Evolutionary conservation across 2,797 vertebrate species (phyloP).

Genomic region (Enteromius treurensis): DNA sequence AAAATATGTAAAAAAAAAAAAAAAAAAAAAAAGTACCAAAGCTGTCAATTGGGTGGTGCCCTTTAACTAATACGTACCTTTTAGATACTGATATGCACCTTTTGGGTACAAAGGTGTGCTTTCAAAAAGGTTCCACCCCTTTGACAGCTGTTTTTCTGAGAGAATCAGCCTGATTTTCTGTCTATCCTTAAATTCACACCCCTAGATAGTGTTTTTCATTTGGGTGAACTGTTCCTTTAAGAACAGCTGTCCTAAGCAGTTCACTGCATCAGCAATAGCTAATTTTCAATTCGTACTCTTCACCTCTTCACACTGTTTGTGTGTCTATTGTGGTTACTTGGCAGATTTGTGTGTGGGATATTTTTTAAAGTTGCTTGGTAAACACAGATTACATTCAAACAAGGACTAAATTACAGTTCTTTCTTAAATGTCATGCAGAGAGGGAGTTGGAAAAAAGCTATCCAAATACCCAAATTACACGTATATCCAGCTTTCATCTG

Average conservation of each 20-base stretch:
- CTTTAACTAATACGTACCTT: background rate
- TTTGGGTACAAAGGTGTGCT: background rate
- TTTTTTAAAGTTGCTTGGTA: background rate
- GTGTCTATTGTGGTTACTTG: background rate
- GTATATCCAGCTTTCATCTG: background rate
- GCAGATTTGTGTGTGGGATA: background rate
- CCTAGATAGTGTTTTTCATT: background rate
- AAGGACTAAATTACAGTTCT: conserved; percentile 1
- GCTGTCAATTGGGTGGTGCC: background rate
- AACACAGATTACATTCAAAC: conserved; percentile 21
- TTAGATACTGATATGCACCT: background rate
- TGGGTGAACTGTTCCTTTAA: conserved; percentile 1
- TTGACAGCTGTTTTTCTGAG: background rate
- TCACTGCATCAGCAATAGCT: background rate
- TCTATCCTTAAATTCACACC: background rate
- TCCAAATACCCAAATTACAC: background rate
- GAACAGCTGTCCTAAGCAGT: background rate
- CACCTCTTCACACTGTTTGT: background rate
- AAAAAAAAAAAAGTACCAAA: background rate
- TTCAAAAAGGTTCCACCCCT: background rate
- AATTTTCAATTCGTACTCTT: conserved; percentile 1
- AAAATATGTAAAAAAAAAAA: background rate
- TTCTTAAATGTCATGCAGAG: background rate
- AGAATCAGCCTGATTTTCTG: background rate
- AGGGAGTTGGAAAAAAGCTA: background rate